These are phyloP conservation scores for Pinctada fucata DNA, from an alignment of 2,888 invertebrate genomes.

Conservation along the genomic window DNA sequence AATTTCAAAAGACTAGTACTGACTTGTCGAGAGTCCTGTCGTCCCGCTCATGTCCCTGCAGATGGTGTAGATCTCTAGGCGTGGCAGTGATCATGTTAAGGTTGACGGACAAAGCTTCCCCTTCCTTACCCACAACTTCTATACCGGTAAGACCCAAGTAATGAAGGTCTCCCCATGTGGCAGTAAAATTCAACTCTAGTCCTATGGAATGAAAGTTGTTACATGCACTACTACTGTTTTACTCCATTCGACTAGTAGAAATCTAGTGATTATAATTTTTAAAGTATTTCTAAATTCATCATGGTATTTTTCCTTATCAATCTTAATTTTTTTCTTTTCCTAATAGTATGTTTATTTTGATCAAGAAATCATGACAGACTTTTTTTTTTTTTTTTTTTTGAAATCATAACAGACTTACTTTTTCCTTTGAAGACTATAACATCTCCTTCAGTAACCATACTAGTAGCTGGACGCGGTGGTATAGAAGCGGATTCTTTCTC, in stretches of 20 bases:
- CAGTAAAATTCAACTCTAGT: conserved; percentile 75
- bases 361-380: too few species aligned
- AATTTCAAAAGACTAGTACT: too few species aligned
- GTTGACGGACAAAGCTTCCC: conserved; percentile 72
- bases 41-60: conserved; percentile 74
- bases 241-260: too few species aligned
- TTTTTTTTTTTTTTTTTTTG: too few species aligned
- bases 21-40: conserved; percentile 76
- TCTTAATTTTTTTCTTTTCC: too few species aligned
- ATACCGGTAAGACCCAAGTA: conserved; percentile 78
- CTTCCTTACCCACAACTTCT: conserved; percentile 77
- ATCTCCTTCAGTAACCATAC: conserved; percentile 63
- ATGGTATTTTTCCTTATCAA: too few species aligned
- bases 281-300: too few species aligned
- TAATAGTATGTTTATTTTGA: too few species aligned
- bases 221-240: too few species aligned
- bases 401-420: conserved; percentile 58
- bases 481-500: conserved; percentile 45
- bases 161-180: conserved; percentile 78
- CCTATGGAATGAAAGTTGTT: too few species aligned
- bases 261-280: too few species aligned
- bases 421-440: conserved; percentile 65
- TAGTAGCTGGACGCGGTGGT: conserved; percentile 51
- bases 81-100: conserved; percentile 78
- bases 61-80: conserved; percentile 72